Evolutionary conservation across 2,888 invertebrate species (phyloP), one percentile per base, ranked within the genome.

Genomic region (Masnerella sp.): DNA sequence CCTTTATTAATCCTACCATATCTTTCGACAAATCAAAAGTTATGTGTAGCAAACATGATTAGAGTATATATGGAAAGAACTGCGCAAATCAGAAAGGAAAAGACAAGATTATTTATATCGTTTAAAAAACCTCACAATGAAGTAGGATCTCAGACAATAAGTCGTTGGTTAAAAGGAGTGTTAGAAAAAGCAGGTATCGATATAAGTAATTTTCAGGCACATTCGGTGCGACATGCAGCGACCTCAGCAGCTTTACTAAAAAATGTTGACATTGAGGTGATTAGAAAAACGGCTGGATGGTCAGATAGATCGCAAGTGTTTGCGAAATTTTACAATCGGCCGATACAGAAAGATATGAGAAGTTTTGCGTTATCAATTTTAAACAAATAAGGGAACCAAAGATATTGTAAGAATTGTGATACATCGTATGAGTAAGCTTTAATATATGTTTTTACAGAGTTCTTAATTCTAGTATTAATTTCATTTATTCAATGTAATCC

Each of bases 311-410:
- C 38, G n/a, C 22, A 25, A 25, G 38, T 25, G 9, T 20, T 52
- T 9, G 52, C 52, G 1, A 52, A 22, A 38, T 52, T 52, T 25
- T 54, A 40, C 17, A 54, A 54, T 17, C 54, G 54, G 1, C 54
- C 54, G 17, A 40, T 52, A 14, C 14, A 40, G 11, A 40, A 28
- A 25, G 20, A 54, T 9, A n/a, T n/a, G n/a, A 28, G 20, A 28
- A 40, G 40, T 8, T 52, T 38, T 15, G 25, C 52, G 17, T n/a
- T 25, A 15, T 52, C 52, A 3, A 15, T 52, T 15, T 38, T 52
- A 49, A 49, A 34, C 12, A 4, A 22, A 2, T 36, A 9, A 25
- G 25, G 7, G 7, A 25, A 25, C 25, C n/a, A n/a, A n/a, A n/a
- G n/a, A n/a, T n/a, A n/a, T n/a, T n/a, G n/a, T n/a, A n/a, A n/a